Evolutionary conservation across 2,113 vertebrate species (phyloP).

Genomic region (Martes martes): DNA sequence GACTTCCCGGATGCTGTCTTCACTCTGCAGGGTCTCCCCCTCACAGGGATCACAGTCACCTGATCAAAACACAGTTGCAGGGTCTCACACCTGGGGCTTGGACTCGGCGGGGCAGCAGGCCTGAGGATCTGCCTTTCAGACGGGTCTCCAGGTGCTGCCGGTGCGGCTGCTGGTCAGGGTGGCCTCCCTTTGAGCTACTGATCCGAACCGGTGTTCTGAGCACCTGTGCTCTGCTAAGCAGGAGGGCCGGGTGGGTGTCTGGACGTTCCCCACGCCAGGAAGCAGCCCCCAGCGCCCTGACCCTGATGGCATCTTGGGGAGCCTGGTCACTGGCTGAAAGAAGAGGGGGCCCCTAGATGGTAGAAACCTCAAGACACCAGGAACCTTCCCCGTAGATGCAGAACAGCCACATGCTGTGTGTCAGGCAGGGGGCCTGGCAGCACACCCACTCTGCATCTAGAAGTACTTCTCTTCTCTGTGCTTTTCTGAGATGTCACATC

Average conservation of each 20-base stretch:
- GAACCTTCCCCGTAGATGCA: too few relatives aligned
- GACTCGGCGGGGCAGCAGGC: rapidly evolving
- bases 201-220: too few relatives aligned
- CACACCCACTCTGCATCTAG: background rate
- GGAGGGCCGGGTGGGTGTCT: background rate
- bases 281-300: background rate
- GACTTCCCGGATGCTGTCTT: background rate
- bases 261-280: background rate
- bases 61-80: too few relatives aligned
- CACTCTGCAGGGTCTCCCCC: background rate
- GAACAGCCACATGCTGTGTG: too few relatives aligned
- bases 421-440: background rate
- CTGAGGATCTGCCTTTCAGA: background rate
- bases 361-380: background rate
- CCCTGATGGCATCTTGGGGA: background rate
- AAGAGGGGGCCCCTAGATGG: background rate
- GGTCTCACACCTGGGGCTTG: background rate
- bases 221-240: rapidly evolving
- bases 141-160: background rate
- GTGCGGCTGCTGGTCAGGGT: rapidly evolving
- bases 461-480: background rate
- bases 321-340: background rate
- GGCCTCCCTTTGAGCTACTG: too few relatives aligned
- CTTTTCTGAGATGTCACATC: background rate
- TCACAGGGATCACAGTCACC: background rate